Conservation (phyloP, 2,888 invertebrate species). For the Punctoribates punctum region DNA sequence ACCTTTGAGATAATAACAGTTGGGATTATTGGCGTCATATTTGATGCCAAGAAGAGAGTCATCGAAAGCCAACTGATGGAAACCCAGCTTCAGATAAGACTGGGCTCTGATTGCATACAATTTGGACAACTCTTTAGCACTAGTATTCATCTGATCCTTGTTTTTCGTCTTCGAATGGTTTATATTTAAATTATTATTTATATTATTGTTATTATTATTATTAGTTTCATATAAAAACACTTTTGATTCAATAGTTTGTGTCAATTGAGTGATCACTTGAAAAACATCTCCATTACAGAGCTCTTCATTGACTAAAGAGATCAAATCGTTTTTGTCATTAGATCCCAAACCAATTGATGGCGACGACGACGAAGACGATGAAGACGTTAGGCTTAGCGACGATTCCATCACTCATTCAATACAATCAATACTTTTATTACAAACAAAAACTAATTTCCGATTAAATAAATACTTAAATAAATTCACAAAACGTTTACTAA, state of each 20-base stretch:
- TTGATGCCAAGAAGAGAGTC: conserved; percentile 7
- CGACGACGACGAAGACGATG: conserved; percentile 31
- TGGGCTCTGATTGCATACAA: conserved; percentile 32
- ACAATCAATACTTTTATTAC: background rate
- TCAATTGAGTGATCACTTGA: conserved; percentile 2
- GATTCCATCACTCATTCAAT: background rate
- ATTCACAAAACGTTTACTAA: too few species aligned
- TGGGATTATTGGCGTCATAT: background rate
- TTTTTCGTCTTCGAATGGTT: background rate
- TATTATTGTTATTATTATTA: conserved; percentile 26
- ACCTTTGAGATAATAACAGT: conserved; percentile 37
- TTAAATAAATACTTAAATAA: too few species aligned
- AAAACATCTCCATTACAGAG: conserved; percentile 15
- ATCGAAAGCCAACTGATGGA: conserved; percentile 38
- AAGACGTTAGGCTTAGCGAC: background rate
- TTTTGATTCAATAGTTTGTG: background rate
- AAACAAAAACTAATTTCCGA: background rate
- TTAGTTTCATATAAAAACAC: background rate
- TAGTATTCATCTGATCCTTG: background rate
- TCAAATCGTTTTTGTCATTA: background rate
- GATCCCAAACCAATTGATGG: background rate
- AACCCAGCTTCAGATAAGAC: conserved; percentile 27
- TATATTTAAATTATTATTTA: background rate
- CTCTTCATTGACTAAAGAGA: conserved; percentile 12
- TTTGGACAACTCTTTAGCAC: conserved; percentile 30